Base-by-base conservation (phyloP, 2,888 invertebrate species). In the Megastigmus dorsalis region DNA sequence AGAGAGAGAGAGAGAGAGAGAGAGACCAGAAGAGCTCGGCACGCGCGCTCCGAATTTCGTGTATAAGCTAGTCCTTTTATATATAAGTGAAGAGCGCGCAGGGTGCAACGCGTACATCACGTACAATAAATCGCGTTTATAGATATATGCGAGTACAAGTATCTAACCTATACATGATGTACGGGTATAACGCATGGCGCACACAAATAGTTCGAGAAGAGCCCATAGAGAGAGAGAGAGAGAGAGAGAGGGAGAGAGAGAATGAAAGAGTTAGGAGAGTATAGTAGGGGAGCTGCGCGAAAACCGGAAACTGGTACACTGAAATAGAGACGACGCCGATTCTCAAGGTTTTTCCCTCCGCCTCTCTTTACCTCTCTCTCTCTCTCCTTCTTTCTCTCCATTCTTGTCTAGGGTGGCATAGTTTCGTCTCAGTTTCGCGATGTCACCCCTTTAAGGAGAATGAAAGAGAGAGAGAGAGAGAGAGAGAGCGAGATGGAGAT, bases 231-330 rank as follows among this genome's bases (percentile, higher is more conserved):
- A 15, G 57, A 15, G 67, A n/a, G 57, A 55, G 52, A 36, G 9
- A 18, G 45, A 15, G 57, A 15, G 67, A n/a, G 57, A 55, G 52
- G 23, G 30, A 20, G 67, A 67, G 54, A 60, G 63, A 57, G 36
- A 55, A 30, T 43, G 67, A 65, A 38, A 45, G 74, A 23, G 68
- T 43, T 76, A 59, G 41, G n/a, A 20, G 60, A 43, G 68, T 74
- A 79, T 81, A 68, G 30, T 72, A 76, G 80, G 82, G 82, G 80
- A 80, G n/a, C 79, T 80, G 79, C 82, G 84, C 82, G 84, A 84
- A 83, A 84, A 85, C 85, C 84, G 84, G 85, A 84, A 81, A 81
- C 85, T 84, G n/a, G 82, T 84, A 82, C 79, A 82, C 79, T 81
- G 84, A 83, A 83, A 83, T 82, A 82, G 84, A 84, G 82, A 81